Evolutionary conservation across 2,888 invertebrate species (phyloP), one percentile per base, ranked within the genome.

Genomic region (Pelosia muscerda): DNA sequence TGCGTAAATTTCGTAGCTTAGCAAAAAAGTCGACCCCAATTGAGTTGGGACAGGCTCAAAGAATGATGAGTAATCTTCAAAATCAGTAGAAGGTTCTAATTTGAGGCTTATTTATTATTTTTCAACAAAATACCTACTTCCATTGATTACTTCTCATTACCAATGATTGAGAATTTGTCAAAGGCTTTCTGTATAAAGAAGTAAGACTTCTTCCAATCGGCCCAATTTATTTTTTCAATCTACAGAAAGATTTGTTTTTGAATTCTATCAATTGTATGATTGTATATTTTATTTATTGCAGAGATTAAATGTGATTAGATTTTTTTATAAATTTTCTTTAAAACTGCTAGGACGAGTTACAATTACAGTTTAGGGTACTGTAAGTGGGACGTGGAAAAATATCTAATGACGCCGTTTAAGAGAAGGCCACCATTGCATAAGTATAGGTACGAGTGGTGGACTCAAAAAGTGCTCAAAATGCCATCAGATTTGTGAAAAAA

Each of bases 131-230:
- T 1, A 57, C 57, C n/a, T 28, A 38, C 23, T 59, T 23, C 23
- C 25, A 23, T 25, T 59, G 34, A 59, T 38, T 59, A 38, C 59
- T 57, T 57, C 28, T 19, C n/a, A 28, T 57, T 28, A 3, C 57
- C n/a, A 57, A 26, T 57, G 57, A 57, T 57, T 57, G 57, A 19
- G 25, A 55, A 28, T 31, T 57, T 57, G 28, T 57, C 57, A 57
- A 57, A 57, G 57, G 28, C 57, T 57, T 57, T 57, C 4, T 57
- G 25, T 55, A 28, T 10, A 57, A 19, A 57, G 11, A 61, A 63
- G 15, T 25, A 62, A 49, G 26, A 8, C 26, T 23, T 55, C 22
- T 54, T 25, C 23, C 11, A 57, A 25, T 57, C 31, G 57, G 6
- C 28, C 9, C 28, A n/a, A 57, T 57, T 25, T 6, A 8, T 28